Evolutionary conservation across 2,888 invertebrate genomes (phyloP), one percentile per base, ranked within the genome.

Genomic region (Creontiades dilutus): DNA sequence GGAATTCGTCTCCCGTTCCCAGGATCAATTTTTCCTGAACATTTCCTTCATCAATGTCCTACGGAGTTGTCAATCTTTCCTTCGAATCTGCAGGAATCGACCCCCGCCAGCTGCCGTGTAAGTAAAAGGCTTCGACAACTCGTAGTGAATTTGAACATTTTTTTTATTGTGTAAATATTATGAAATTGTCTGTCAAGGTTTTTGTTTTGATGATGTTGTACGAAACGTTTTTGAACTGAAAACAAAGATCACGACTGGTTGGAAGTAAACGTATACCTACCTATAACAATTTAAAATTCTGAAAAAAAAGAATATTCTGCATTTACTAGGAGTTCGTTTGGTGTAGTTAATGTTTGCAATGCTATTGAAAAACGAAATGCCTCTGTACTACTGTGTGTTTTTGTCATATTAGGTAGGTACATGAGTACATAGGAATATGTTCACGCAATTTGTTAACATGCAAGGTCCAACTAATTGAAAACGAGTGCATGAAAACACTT

Each of bases 221-320:
- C 82, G 82, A 82, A 82, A 47, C 46, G 27, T 82, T 47, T 52
- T 82, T 52, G 52, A 52, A 82, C 82, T 82, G 82, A 82, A 23
- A 27, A 82, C 82, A 27, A 82, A 27, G 82, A 82, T 47, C 27
- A 82, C 82, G 82, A 82, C 82, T 82, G 82, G 82, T 52, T 82
- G 82, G 52, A 52, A 82, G 52, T 19, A 68, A 82, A 47, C 47
- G 52, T 82, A 52, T 52, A 82, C 48, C 78, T 78, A n/a, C n/a
- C n/a, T n/a, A n/a, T 23, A 23, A 16, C 37, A 78, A 78, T 78
- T 78, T 46, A 52, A 47, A 5, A n/a, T 82, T 52, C 47, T 47
- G 52, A 52, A 82, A 37, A 37, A n/a, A 52, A 82, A 52, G 52
- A 16, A 52, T 82, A 28, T 81, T 47, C 82, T 82, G 82, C 82